Evolutionary conservation across 2,888 invertebrate genomes (phyloP).

Genomic region (Marronus borbonicus): DNA sequence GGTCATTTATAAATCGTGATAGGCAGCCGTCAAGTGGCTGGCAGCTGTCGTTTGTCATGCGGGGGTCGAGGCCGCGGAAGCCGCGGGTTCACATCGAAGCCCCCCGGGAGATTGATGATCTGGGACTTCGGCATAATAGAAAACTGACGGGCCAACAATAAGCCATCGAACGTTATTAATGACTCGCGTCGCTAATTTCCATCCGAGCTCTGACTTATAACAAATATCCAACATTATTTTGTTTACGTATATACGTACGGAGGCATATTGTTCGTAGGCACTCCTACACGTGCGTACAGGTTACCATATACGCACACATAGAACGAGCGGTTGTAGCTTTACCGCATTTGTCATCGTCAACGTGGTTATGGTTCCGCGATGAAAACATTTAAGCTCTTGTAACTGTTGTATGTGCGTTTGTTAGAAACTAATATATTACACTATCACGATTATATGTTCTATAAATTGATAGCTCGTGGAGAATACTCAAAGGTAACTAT

Average conservation of each 20-base stretch:
- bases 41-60: conserved; percentile 81
- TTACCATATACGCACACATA: not conserved
- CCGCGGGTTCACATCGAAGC: conserved; percentile 64
- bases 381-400: conserved; percentile 26
- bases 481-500: not conserved
- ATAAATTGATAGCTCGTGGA: conserved; percentile 17
- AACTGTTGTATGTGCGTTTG: conserved; percentile 9
- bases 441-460: conserved; percentile 8
- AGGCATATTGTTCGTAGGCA: conserved; percentile 57
- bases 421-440: conserved; percentile 24
- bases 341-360: conserved; percentile 40
- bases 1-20: conserved; percentile 80
- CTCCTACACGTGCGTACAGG: not conserved
- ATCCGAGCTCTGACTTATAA: conserved; percentile 62
- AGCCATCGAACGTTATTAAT: conserved; percentile 70
- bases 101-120: conserved; percentile 67
- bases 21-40: conserved; percentile 76
- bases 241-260: conserved; percentile 60
- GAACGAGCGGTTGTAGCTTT: not conserved
- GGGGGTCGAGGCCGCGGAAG: conserved; percentile 73
- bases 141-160: conserved; percentile 70
- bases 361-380: conserved; percentile 6
- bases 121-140: conserved; percentile 67
- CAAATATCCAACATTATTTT: conserved; percentile 66
- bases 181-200: conserved; percentile 67